A percentile compares a stretch with the other conserved stretches of the same genome.
phyloP scores from a whole-genome alignment of 53 echinoderm and acorn worm genomes.

The Holothuria scabra region DNA sequence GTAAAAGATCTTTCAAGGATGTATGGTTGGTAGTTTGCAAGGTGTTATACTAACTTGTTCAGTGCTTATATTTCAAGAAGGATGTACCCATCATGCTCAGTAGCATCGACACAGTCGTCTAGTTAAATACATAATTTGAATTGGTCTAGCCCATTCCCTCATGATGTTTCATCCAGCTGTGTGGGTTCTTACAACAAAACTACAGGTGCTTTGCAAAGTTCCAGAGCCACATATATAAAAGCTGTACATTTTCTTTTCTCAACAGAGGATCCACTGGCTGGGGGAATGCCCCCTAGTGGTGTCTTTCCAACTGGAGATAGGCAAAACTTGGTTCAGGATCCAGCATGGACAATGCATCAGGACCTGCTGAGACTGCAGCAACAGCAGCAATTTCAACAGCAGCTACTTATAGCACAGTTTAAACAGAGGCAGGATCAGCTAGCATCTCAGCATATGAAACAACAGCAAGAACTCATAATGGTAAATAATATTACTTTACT shows the following conservation, averaged over 20 bases:
- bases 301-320: constrained; percentile 51
- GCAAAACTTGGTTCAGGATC: constrained; percentile 50
- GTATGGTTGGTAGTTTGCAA: no score
- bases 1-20: no score
- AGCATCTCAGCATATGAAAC: constrained; percentile 88
- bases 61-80: no score
- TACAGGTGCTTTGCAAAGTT: no score
- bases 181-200: no score
- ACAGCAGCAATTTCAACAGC: constrained; percentile 98
- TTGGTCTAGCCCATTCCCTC: no score
- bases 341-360: constrained; percentile 54
- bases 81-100: no score
- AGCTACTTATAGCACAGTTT: constrained; percentile 91
- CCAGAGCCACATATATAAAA: no score
- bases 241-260: not conserved
- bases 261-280: constrained; percentile 35
- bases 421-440: constrained; percentile 86
- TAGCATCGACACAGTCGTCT: no score
- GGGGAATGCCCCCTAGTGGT: constrained; percentile 44
- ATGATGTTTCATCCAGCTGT: no score
- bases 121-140: no score
- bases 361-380: constrained; percentile 74
- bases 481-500: constrained; percentile 46
- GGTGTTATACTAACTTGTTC: no score
- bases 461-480: constrained; percentile 89